Conservation (phyloP, 2,797 vertebrate genomes). For the Caiman crocodilus region DNA sequence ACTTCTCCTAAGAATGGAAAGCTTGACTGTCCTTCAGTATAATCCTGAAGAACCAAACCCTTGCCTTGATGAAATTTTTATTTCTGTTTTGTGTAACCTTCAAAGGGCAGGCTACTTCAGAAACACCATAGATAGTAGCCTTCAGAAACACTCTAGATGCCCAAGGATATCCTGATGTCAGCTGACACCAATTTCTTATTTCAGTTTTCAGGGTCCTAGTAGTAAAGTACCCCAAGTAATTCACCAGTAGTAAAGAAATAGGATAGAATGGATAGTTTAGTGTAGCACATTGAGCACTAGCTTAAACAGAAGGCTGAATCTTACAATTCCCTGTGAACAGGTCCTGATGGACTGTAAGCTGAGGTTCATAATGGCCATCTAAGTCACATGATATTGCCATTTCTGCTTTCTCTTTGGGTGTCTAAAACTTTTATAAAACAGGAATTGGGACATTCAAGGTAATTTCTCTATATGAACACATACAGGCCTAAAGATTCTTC, state of each 20-base stretch:
- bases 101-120: slow-evolving; percentile 4
- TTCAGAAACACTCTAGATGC: not conserved
- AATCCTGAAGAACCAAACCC: not conserved
- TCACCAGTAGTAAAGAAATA: no score
- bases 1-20: not conserved
- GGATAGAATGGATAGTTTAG: no score
- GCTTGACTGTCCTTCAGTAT: slow-evolving; percentile 41
- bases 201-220: not conserved
- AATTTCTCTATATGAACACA: slow-evolving; percentile 19
- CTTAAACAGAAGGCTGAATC: not conserved
- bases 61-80: slow-evolving; percentile 14
- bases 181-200: not conserved
- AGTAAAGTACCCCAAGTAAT: not conserved
- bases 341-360: fast-evolving
- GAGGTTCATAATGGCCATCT: not conserved
- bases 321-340: slow-evolving; percentile 6
- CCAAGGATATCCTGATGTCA: not conserved
- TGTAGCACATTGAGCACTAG: not conserved
- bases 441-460: slow-evolving; percentile 42
- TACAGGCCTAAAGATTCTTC: not conserved
- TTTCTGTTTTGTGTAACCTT: slow-evolving; percentile 20
- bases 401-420: slow-evolving; percentile 56
- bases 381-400: slow-evolving; percentile 40
- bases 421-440: slow-evolving; percentile 62
- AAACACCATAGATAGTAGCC: not conserved